Conservation (phyloP, 2,888 invertebrate genomes). For the Drosophila prostipennis region DNA sequence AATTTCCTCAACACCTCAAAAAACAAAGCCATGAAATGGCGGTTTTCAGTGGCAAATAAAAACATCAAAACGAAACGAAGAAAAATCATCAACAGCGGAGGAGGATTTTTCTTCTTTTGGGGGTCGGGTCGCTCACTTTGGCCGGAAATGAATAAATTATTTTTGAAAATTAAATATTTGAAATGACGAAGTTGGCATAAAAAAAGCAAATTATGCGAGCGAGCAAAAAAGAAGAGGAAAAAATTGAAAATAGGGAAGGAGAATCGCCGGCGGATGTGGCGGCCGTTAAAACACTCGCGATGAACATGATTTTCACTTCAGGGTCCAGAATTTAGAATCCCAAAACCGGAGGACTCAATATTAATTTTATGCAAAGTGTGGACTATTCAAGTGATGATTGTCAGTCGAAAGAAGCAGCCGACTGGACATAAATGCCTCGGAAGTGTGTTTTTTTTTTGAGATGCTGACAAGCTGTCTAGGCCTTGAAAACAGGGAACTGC, state of each 20-base stretch:
- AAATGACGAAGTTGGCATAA: slow-evolving; percentile 59
- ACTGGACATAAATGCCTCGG: slow-evolving; percentile 51
- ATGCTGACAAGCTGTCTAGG: slow-evolving; percentile 40
- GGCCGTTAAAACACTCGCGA: slow-evolving; percentile 77
- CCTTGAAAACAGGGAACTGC: slow-evolving; percentile 34
- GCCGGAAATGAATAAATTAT: slow-evolving; percentile 81
- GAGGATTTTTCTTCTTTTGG: not conserved
- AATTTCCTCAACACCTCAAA: slow-evolving; percentile 55
- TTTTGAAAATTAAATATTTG: slow-evolving; percentile 54
- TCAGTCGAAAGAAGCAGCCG: slow-evolving; percentile 47
- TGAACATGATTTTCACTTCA: slow-evolving; percentile 54
- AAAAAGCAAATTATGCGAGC: slow-evolving; percentile 76
- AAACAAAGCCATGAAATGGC: slow-evolving; percentile 66
- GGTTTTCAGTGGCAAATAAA: slow-evolving; percentile 33
- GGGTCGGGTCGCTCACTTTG: slow-evolving; percentile 8
- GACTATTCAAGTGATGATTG: slow-evolving; percentile 55
- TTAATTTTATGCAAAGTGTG: slow-evolving; percentile 79
- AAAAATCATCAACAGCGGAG: slow-evolving; percentile 52
- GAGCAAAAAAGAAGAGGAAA: slow-evolving; percentile 8
- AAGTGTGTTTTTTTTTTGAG: not conserved
- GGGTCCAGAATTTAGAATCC: not conserved
- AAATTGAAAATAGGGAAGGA: not conserved
- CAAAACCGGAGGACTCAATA: slow-evolving; percentile 44
- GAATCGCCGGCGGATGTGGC: slow-evolving; percentile 69
- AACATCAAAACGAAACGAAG: slow-evolving; percentile 20